Percentiles rank a stretch among this genome's conserved stretches.
Evolutionary conservation across 1,140 invertebrate species (phyloP).

Genomic region (Littorina saxatilis): DNA sequence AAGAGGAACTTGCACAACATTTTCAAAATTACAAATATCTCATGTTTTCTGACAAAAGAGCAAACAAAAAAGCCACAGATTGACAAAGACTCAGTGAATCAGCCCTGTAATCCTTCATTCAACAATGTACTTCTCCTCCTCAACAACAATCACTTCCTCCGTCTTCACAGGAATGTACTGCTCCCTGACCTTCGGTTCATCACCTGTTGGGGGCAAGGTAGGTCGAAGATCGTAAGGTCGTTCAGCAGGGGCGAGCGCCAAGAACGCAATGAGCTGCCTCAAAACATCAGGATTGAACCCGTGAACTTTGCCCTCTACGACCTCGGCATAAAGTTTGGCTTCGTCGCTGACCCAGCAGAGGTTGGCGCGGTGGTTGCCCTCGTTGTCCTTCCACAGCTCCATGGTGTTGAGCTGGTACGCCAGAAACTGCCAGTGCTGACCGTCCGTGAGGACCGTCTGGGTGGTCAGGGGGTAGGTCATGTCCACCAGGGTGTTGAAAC

Average conservation of each 20-base stretch:
- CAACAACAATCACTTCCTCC: slow-evolving; percentile 32
- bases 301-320: slow-evolving; percentile 83
- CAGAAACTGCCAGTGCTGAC: slow-evolving; percentile 88
- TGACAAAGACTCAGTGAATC: too few species aligned
- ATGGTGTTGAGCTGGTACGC: slow-evolving; percentile 93
- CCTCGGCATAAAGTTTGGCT: slow-evolving; percentile 84
- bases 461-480: slow-evolving; percentile 91
- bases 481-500: slow-evolving; percentile 91
- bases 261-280: slow-evolving; percentile 84
- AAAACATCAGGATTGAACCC: slow-evolving; percentile 88
- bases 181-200: slow-evolving; percentile 16
- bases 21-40: too few species aligned
- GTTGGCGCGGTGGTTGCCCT: slow-evolving; percentile 84
- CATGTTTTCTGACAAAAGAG: too few species aligned
- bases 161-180: slow-evolving; percentile 43
- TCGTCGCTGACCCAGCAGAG: slow-evolving; percentile 87
- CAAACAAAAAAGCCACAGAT: too few species aligned
- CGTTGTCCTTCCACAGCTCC: slow-evolving; percentile 79
- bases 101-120: too few species aligned
- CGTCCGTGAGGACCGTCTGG: slow-evolving; percentile 91
- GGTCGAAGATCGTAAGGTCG: slow-evolving; percentile 83
- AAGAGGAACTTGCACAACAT: too few species aligned
- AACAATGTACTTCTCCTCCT: slow-evolving; percentile 45
- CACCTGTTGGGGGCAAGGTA: slow-evolving; percentile 81
- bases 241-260: slow-evolving; percentile 82